Evolutionary conservation across 2,113 vertebrate species (phyloP), one percentile per base, ranked within the genome.

Genomic region (Rostratula benghalensis): DNA sequence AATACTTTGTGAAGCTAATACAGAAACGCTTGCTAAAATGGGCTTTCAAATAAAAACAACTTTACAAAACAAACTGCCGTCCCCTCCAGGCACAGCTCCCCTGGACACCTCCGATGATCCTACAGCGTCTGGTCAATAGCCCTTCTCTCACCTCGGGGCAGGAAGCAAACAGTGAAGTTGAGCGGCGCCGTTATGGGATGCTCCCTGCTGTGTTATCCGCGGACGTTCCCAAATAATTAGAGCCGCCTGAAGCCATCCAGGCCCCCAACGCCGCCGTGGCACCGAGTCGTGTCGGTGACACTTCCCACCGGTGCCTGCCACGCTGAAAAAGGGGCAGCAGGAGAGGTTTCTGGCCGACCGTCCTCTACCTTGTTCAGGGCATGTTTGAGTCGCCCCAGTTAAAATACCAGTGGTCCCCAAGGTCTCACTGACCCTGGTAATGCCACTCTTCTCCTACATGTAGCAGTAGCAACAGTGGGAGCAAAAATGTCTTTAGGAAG

Each of bases 181-280:
- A 95, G 97, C 65, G 1, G 69, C 48, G 91, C 92, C 80, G 90
- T 95, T 97, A 95, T 68, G 82, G 92, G 97, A 97, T 81, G 45
- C 91, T 95, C 89, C 89, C 95, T 92, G 92, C 90, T 92, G 91
- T 95, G 97, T 59, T 91, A 93, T 31, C 60, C 43, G 71, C 21
- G 45, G 95, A 95, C 95, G 91, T 91, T 46, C 69, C 95, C 97
- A 97, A 98, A 98, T 95, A 98, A 98, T 97, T 95, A 97, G 98
- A 95, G 96, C 90, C 17, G 51, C 90, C 96, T 94, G 97, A 88
- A 96, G 97, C 96, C 97, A 94, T 67, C 94, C 87, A 65, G 92
- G 97, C 87, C 96, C 69, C 65, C 84, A 80, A 87, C 63, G 73
- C 83, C 39, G 87, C 79, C 56, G 11, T 48, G 4, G 19, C 75